A percentile compares a stretch with the other conserved stretches of the same genome.
These are phyloP conservation scores for Panagrolaimus sp. DNA, from an alignment of 1,140 invertebrate species.

Conservation along the genomic window DNA sequence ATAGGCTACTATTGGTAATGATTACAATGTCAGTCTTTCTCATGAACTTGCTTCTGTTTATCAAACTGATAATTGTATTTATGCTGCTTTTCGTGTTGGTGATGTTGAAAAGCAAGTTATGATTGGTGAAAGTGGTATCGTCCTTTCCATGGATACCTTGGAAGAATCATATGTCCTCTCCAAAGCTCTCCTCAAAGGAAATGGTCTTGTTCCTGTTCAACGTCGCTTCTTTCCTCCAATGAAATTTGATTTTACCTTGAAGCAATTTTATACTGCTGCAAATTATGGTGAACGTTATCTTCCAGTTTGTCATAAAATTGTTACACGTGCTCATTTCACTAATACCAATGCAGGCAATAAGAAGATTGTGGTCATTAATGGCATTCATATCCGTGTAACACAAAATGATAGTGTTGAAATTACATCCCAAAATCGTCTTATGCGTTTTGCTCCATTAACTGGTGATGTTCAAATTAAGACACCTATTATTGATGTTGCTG, in stretches of 20 bases:
- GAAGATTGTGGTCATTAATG: background rate
- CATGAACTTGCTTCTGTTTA: background rate
- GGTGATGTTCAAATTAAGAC: conserved; percentile 3
- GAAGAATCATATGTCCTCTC: background rate
- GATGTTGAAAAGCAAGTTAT: conserved; percentile 3
- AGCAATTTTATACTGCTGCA: background rate
- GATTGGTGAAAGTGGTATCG: background rate
- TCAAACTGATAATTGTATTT: background rate
- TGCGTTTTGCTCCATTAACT: background rate
- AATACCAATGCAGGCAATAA: background rate
- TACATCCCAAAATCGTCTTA: background rate
- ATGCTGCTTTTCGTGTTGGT: background rate
- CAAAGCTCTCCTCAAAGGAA: background rate
- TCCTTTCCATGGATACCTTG: background rate
- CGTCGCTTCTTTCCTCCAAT: background rate
- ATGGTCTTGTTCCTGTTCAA: background rate
- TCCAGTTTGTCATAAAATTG: background rate
- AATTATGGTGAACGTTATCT: background rate
- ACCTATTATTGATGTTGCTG: background rate
- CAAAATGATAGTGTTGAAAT: background rate
- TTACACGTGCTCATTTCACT: background rate
- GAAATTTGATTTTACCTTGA: background rate
- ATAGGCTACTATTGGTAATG: background rate
- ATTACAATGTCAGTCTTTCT: conserved; percentile 1
- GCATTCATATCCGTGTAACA: background rate